phyloP scores from a whole-genome alignment of 2,888 invertebrate species.

The Iphiclides podalirius region DNA sequence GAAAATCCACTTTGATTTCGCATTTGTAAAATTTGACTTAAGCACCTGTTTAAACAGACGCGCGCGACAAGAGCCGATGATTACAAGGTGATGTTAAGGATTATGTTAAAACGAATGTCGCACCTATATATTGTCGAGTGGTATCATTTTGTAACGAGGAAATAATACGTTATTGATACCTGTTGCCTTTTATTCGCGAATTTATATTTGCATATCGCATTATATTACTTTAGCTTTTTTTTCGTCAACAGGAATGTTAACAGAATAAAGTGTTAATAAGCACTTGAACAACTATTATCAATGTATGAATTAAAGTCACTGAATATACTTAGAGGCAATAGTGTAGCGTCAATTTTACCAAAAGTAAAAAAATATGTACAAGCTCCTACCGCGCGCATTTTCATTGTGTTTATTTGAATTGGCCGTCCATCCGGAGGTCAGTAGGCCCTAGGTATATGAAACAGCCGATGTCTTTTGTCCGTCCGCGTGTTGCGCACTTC shows the following conservation, averaged over 20 bases:
- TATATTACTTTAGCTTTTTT: too few species aligned
- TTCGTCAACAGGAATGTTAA: too few species aligned
- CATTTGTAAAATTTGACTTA: not conserved
- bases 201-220: too few species aligned
- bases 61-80: slow-evolving; percentile 8
- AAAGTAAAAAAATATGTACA: too few species aligned
- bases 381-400: too few species aligned
- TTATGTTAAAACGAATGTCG: slow-evolving; percentile 5
- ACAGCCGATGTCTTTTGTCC: slow-evolving; percentile 47
- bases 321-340: too few species aligned
- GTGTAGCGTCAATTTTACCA: too few species aligned
- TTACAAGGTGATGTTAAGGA: slow-evolving; percentile 20
- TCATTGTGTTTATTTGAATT: slow-evolving; percentile 19
- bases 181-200: not conserved
- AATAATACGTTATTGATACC: not conserved
- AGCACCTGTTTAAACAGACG: slow-evolving; percentile 13
- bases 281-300: too few species aligned
- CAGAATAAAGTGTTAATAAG: too few species aligned
- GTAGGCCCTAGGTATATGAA: slow-evolving; percentile 39
- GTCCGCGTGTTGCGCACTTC: slow-evolving; percentile 41
- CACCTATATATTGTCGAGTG: slow-evolving; percentile 1
- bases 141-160: slow-evolving; percentile 2
- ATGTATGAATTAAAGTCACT: too few species aligned
- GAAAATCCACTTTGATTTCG: slow-evolving; percentile 2
- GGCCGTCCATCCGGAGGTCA: slow-evolving; percentile 36